Base-by-base conservation (phyloP, 2,113 vertebrate genomes). In the Prunella himalayana region DNA sequence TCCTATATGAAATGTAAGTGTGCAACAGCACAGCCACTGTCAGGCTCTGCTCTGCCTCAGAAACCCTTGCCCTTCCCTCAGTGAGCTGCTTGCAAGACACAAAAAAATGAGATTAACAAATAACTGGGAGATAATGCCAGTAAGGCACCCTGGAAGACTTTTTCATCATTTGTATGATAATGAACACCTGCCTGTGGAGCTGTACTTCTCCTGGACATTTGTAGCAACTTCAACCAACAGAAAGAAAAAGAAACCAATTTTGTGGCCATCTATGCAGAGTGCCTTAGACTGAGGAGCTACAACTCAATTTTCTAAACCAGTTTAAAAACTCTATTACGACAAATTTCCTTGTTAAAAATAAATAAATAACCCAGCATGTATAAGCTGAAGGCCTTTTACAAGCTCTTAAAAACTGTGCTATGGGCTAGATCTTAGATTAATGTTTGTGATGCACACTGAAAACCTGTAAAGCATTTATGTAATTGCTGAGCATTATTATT, bases 401-500 rank as follows among this genome's bases (percentile, higher is more conserved):
- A 92, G 91, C 95, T 92, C 90, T 94, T 95, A 96, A 95, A 96
- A 96, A 90, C 83, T 86, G 71, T 79, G 91, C 95, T 97, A 96
- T 96, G 93, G 94, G 96, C 93, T 97, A 95, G 92, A 95, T 94
- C 82, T 94, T 80, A 97, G 94, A 97, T 97, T 97, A 97, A 97
- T 97, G 96, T 96, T 97, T 94, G 94, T 78, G 95, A 94, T 96
- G 96, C 94, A 92, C 88, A 37, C 95, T 96, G 93, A 47, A 88
- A 97, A 97, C 95, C 95, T 95, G 95, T 90, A 97, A 92, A 97
- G 97, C 93, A 96, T 96, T 96, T 97, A 95, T 97, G 96, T 97
- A 97, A 97, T 97, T 97, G 96, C 97, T 89, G 92, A 97, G 95
- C 96, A 97, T 97, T 97, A 97, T 97, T 97, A 96, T 97, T 97